A percentile compares a stretch with the other conserved stretches of the same genome.
phyloP scores from a whole-genome alignment of 2,888 invertebrate species.

The Ophioninae sp. region DNA sequence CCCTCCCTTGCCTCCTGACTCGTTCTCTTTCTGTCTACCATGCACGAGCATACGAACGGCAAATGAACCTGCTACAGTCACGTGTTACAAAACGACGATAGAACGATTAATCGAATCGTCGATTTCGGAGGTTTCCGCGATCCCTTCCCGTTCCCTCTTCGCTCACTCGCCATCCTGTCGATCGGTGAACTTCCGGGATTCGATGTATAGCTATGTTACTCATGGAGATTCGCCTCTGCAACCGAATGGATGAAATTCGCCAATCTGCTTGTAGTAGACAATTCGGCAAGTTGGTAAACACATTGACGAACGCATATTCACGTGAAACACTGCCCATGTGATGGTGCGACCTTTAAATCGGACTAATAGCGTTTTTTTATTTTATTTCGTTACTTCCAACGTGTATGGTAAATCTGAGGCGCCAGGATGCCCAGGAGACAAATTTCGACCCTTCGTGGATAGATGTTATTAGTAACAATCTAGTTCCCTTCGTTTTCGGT shows the following conservation, averaged over 20 bases:
- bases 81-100: slow-evolving; percentile 70
- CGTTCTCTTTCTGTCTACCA: slow-evolving; percentile 53
- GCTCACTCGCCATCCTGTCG: slow-evolving; percentile 21
- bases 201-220: slow-evolving; percentile 42
- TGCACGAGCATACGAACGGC: slow-evolving; percentile 59
- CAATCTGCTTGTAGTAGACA: slow-evolving; percentile 52
- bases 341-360: not conserved
- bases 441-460: too few relatives aligned
- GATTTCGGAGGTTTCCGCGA: slow-evolving; percentile 60
- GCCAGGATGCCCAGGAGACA: too few relatives aligned
- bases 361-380: not conserved
- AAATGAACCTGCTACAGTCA: slow-evolving; percentile 56
- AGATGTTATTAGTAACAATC: too few relatives aligned
- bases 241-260: slow-evolving; percentile 44
- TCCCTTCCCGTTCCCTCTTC: slow-evolving; percentile 34
- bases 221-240: slow-evolving; percentile 41
- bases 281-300: slow-evolving; percentile 52
- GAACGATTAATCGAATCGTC: slow-evolving; percentile 73
- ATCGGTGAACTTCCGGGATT: slow-evolving; percentile 38
- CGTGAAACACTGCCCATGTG: slow-evolving; percentile 8
- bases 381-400: not conserved
- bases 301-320: slow-evolving; percentile 35
- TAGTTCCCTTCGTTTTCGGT: too few relatives aligned
- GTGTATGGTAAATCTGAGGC: too few relatives aligned
- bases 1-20: slow-evolving; percentile 34